Base-by-base conservation (phyloP, 2,797 vertebrate genomes). In the Luscinia luscinia region DNA sequence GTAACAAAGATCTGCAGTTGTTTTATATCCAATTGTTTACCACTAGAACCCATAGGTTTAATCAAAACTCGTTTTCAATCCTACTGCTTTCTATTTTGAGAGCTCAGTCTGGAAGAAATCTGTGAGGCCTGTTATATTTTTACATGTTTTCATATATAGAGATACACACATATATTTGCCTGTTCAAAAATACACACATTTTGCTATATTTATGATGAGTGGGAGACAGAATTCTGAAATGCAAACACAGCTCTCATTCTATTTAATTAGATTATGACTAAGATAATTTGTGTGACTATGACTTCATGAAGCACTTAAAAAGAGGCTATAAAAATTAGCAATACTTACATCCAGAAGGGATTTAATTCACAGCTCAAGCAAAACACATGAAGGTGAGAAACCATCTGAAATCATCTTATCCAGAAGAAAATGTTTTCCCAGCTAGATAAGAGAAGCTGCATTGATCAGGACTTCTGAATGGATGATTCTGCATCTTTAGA, bases 231-330 rank as follows among this genome's bases (percentile, higher is more conserved):
- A 78, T 73, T 91, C 83, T 81, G 77, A 91, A 94, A 94, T 90
- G 66, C 51, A 96, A 94, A 85, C 72, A 93, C 28, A 88, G 51
- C 52, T 58, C 59, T 88, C 80, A 76, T 52, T 57, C 55, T 90
- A 58, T 84, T 95, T 92, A 88, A 93, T 93, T 88, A 93, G 69
- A 91, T 75, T 76, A 38, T 91, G 84, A 94, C 84, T 96, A 87
- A 94, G 52, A 83, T 45, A 89, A 87, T 93, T 94, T 93, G 40
- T 64, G 43, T 93, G 79, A 94, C 62, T 93, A 54, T 87, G 80
- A 93, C 54, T 94, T 92, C 84, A 89, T 55, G 83, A 87, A 86
- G 43, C 46, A 62, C 43, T 88, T 88, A 67, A 84, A 90, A 63
- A 84, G 20, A 87, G n/a, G n/a, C 51, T 11, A 45, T 55, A 91